These are phyloP conservation scores for Carollia perspicillata DNA, from an alignment of 2,113 vertebrate species.

Conservation along the genomic window DNA sequence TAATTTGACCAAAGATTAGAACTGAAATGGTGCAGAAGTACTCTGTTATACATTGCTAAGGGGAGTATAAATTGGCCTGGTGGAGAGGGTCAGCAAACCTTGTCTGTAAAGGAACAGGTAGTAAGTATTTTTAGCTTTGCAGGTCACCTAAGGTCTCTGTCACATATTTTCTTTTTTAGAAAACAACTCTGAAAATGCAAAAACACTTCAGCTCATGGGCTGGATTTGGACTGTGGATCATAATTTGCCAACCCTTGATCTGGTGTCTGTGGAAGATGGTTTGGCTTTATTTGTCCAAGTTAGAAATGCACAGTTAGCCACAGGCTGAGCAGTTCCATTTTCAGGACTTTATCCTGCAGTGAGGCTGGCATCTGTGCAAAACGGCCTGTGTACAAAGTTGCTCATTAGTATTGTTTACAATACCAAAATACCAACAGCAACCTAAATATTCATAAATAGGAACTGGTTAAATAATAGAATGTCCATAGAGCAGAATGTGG, in stretches of 20 bases:
- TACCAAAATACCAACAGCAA: not conserved
- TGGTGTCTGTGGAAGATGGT: not conserved
- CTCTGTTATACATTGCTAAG: not conserved
- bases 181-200: not conserved
- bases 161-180: not conserved
- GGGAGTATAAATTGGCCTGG: not conserved
- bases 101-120: not conserved
- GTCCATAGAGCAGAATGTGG: not conserved
- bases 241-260: not conserved
- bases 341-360: not conserved
- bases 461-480: not conserved
- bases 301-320: not conserved
- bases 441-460: not conserved
- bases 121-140: not conserved
- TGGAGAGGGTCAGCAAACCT: not conserved
- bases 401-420: not conserved
- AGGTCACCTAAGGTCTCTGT: not conserved
- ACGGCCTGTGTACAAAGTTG: not conserved
- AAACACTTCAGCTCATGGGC: not conserved
- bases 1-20: conserved; percentile 6
- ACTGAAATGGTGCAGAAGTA: not conserved
- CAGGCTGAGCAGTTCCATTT: not conserved
- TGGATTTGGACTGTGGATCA: not conserved
- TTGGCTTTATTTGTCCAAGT: not conserved
- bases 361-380: not conserved